Percentiles rank a stretch among this genome's conserved stretches.
These are phyloP conservation scores for Biston stratarius DNA, from an alignment of 2,888 invertebrate genomes.

Conservation along the genomic window DNA sequence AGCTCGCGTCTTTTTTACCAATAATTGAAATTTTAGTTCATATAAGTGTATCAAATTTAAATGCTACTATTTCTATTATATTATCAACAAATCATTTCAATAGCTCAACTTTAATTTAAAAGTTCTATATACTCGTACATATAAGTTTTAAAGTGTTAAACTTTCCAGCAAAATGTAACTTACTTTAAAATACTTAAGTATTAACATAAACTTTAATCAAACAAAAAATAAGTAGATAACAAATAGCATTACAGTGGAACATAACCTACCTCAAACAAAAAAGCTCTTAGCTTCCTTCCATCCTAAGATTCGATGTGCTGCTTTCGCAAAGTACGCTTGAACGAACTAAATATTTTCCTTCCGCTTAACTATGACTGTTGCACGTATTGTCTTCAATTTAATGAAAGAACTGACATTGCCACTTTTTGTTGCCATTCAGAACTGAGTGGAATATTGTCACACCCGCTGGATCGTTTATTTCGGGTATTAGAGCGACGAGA, in stretches of 20 bases:
- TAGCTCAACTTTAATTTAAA: no score
- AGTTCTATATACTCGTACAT: no score
- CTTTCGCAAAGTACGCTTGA: constrained; percentile 10
- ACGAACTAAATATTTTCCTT: constrained; percentile 1
- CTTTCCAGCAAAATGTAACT: neutral
- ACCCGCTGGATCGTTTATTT: constrained; percentile 77
- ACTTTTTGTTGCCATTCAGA: constrained; percentile 65
- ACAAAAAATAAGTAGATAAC: neutral
- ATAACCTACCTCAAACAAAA: constrained; percentile 29
- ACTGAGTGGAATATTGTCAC: constrained; percentile 71
- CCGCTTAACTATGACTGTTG: constrained; percentile 14
- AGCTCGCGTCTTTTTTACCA: no score
- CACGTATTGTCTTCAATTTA: constrained; percentile 6
- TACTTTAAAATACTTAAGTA: neutral
- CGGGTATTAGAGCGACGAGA: constrained; percentile 74
- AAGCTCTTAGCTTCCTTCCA: constrained; percentile 20
- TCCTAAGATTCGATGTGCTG: constrained; percentile 1
- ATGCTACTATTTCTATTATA: no score
- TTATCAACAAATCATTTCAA: no score
- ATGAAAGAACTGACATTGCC: constrained; percentile 25
- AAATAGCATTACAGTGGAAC: constrained; percentile 11
- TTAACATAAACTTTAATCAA: neutral
- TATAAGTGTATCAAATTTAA: no score
- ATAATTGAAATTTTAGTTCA: no score
- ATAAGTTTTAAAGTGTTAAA: no score